phyloP scores from a whole-genome alignment of 2,113 vertebrate species.

The Anhinga anhinga region DNA sequence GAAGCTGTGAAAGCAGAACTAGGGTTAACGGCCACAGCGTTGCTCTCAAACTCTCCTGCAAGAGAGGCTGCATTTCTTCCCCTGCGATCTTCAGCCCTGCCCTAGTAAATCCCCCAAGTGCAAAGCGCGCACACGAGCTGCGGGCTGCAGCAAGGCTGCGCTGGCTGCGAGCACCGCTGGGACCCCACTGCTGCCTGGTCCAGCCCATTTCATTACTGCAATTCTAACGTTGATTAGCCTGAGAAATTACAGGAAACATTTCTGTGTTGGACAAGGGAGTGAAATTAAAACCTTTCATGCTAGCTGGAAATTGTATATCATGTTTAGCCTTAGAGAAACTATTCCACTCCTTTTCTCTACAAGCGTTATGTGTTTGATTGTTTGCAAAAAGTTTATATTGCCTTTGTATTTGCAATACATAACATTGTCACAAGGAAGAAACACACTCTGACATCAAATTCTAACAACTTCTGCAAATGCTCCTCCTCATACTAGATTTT shows the following conservation, averaged over 20 bases:
- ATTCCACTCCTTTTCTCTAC: neutral
- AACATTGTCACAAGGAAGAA: neutral
- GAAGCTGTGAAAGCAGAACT: constrained; percentile 25
- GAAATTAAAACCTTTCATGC: accelerated
- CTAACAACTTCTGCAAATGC: neutral
- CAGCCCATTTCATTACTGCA: neutral
- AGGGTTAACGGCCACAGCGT: neutral
- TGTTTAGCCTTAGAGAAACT: neutral
- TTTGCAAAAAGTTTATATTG: neutral
- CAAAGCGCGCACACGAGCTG: accelerated
- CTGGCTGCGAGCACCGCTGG: accelerated
- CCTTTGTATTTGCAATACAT: accelerated
- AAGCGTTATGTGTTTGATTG: neutral
- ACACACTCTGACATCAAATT: neutral
- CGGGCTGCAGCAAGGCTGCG: neutral
- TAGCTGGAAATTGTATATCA: accelerated
- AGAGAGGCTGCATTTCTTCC: neutral
- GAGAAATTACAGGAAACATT: neutral
- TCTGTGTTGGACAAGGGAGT: neutral
- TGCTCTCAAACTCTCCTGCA: neutral
- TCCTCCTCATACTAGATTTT: neutral
- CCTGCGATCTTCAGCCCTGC: neutral
- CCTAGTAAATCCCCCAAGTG: accelerated
- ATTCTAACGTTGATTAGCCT: neutral
- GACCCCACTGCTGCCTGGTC: neutral